A percentile compares a stretch with the other conserved stretches of the same genome.
These are phyloP conservation scores for Latrodectus geometricus DNA, from an alignment of 1,140 invertebrate species.

Conservation along the genomic window DNA sequence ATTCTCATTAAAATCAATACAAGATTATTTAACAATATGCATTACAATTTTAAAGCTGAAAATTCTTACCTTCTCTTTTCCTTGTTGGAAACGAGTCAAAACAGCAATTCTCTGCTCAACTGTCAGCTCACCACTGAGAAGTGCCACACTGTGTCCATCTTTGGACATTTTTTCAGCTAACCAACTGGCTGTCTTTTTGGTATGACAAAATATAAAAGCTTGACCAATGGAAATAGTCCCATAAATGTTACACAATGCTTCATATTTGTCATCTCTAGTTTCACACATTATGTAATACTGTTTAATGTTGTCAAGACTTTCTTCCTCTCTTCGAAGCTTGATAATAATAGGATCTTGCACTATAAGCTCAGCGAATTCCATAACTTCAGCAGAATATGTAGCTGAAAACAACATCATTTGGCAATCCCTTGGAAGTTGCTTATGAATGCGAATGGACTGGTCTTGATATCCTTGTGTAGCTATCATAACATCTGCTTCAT, in stretches of 20 bases:
- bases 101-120: slow-evolving; percentile 93
- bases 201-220: slow-evolving; percentile 98
- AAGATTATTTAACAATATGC: no score
- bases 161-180: slow-evolving; percentile 80
- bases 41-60: no score
- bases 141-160: slow-evolving; percentile 93
- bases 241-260: slow-evolving; percentile 95
- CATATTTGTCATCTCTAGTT: slow-evolving; percentile 84
- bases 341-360: slow-evolving; percentile 88
- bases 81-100: slow-evolving; percentile 91
- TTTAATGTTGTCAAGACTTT: slow-evolving; percentile 96
- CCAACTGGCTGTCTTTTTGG: slow-evolving; percentile 88
- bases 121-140: slow-evolving; percentile 89
- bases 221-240: slow-evolving; percentile 96
- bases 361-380: slow-evolving; percentile 96
- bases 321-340: slow-evolving; percentile 87
- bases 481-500: slow-evolving; percentile 99
- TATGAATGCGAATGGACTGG: slow-evolving; percentile 94
- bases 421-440: slow-evolving; percentile 81
- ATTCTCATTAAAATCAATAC: no score
- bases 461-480: slow-evolving; percentile 97
- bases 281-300: slow-evolving; percentile 95
- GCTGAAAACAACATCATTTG: slow-evolving; percentile 99
- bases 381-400: slow-evolving; percentile 93
- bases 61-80: slow-evolving; percentile 81